Base-by-base conservation (phyloP, 2,113 vertebrate genomes). In the Malurus cyaneus region DNA sequence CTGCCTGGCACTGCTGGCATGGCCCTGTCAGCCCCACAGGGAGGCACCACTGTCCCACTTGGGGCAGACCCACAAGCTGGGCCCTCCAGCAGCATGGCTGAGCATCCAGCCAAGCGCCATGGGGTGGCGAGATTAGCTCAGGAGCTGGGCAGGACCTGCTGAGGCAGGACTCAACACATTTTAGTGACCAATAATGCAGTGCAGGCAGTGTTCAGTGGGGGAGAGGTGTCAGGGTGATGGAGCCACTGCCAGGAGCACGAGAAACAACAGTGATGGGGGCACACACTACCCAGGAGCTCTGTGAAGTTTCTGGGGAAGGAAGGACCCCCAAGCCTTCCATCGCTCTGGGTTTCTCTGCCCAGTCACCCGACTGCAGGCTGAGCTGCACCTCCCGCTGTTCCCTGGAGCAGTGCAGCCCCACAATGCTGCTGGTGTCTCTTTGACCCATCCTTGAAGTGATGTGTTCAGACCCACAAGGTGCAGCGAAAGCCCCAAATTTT, bases 1-100 rank as follows among this genome's bases (percentile, higher is more conserved):
- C 34, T 65, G 41, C 67, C 41, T 70, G 53, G 52, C 69, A 18
- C 11, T n/a, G 47, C 62, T 71, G 57, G 42, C 53, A 20, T 0
- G 3, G 64, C 59, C 29, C 42, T 34, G n/a, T 20, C 36, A 71
- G n/a, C 42, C 26, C 29, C 2, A 0, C 32, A 18, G 56, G 1
- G 16, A 69, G n/a, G 53, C 42, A n/a, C n/a, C 3, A 1, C 50
- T 66, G 47, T 72, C 24, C 34, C 23, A 25, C 18, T 32, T 5
- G 3, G 36, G 15, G 11, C 47, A 34, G 28, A n/a, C 8, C 14
- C 0, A 0, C 42, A 39, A 50, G 5, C 21, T 29, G 53, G 31
- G 39, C 24, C 26, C 20, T 31, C 18, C 70, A 67, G 29, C 32
- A 71, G 41, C 3, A 2, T 21, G 46, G 46, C 57, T 42, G 42